Percentiles rank a stretch among this genome's conserved stretches.
phyloP scores from a whole-genome alignment of 2,113 vertebrate genomes.

The Tor tambroides region DNA sequence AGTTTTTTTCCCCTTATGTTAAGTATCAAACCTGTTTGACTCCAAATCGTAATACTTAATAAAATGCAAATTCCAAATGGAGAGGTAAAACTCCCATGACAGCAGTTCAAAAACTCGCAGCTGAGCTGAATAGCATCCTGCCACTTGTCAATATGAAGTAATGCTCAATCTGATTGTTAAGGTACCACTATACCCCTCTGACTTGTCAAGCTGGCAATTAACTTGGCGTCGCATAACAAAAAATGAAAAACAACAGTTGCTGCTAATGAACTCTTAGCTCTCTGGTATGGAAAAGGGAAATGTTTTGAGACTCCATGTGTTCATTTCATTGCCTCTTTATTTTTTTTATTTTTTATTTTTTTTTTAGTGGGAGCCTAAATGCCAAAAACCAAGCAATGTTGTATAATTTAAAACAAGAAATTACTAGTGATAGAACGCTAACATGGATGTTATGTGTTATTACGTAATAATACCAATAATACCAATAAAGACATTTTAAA shows the following conservation, averaged over 20 bases:
- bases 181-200: slow-evolving; percentile 33
- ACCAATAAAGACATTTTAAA: slow-evolving; percentile 62
- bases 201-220: slow-evolving; percentile 49
- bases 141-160: background rate
- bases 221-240: slow-evolving; percentile 55
- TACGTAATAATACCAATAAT: slow-evolving; percentile 65
- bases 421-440: slow-evolving; percentile 64
- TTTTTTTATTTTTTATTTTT: slow-evolving; percentile 32
- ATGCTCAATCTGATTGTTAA: background rate
- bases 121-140: background rate
- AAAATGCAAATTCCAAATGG: slow-evolving; percentile 48
- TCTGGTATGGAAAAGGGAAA: slow-evolving; percentile 72
- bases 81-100: background rate
- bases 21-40: slow-evolving; percentile 60
- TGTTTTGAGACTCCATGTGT: slow-evolving; percentile 55
- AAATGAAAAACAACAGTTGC: slow-evolving; percentile 65
- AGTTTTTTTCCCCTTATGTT: slow-evolving; percentile 51
- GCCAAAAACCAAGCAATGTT: slow-evolving; percentile 74
- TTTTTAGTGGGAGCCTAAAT: slow-evolving; percentile 61
- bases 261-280: slow-evolving; percentile 68
- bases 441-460: slow-evolving; percentile 70
- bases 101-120: too few relatives aligned
- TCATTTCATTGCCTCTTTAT: slow-evolving; percentile 62
- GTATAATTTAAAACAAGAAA: slow-evolving; percentile 70
- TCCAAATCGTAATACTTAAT: slow-evolving; percentile 43